Percentiles rank a stretch among this genome's conserved stretches.
Evolutionary conservation across 2,113 vertebrate species (phyloP).

Genomic region (Zeus faber): DNA sequence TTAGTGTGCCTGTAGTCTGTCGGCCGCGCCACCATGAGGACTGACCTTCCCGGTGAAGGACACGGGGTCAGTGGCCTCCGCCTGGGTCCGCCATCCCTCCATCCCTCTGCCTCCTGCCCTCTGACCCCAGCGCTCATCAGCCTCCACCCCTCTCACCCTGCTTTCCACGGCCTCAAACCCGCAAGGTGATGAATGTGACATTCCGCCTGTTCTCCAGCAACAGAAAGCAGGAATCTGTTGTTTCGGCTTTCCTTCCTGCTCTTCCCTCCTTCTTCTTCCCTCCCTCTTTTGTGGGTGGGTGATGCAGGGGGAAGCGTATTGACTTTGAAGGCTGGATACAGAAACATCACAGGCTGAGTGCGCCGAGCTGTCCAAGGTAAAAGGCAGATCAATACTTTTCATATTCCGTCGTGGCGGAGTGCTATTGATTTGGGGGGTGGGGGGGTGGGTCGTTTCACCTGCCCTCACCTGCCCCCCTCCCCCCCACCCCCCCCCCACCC

Average conservation of each 20-base stretch:
- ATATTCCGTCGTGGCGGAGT: conserved; percentile 66
- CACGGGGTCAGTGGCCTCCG: no score
- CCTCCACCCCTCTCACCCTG: conserved; percentile 13
- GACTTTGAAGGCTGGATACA: conserved; percentile 66
- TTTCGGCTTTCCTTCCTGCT: conserved; percentile 48
- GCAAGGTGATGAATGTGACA: conserved; percentile 43
- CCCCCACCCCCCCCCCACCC: conserved; percentile 42
- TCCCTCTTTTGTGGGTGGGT: conserved; percentile 29
- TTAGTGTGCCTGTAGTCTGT: no score
- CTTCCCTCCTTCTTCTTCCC: conserved; percentile 23
- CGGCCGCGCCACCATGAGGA: no score
- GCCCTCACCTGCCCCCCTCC: no score
- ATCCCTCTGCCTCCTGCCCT: conserved; percentile 3
- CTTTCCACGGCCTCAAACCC: conserved; percentile 28
- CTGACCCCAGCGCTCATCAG: conserved; percentile 30
- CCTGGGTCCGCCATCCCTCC: no score
- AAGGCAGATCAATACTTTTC: conserved; percentile 75
- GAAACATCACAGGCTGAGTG: conserved; percentile 66
- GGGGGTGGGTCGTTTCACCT: no score
- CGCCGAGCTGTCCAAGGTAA: conserved; percentile 63
- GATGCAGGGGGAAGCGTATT: conserved; percentile 60
- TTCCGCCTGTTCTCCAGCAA: conserved; percentile 48
- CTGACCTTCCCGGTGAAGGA: no score
- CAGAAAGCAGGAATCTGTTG: conserved; percentile 30
- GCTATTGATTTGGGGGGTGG: no score